phyloP scores from a whole-genome alignment of 2,888 invertebrate genomes.

The Conchocele bisecta region DNA sequence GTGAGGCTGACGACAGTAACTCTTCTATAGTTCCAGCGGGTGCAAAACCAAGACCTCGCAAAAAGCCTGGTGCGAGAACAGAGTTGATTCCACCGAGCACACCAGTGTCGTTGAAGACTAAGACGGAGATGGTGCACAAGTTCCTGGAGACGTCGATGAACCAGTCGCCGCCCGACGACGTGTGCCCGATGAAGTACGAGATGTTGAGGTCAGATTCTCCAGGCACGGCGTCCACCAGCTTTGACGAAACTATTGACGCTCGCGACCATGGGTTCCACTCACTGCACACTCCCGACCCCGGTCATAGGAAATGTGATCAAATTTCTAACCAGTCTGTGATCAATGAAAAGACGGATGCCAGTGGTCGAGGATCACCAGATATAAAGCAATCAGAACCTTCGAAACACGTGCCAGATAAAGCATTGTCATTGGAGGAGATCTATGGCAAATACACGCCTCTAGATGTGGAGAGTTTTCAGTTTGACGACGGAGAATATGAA shows the following conservation, averaged over 20 bases:
- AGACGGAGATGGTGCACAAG: slow-evolving; percentile 83
- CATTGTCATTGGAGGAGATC: slow-evolving; percentile 82
- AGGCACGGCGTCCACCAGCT: slow-evolving; percentile 54
- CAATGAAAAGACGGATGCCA: slow-evolving; percentile 34
- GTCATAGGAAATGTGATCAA: slow-evolving; percentile 43
- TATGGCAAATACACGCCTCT: slow-evolving; percentile 88
- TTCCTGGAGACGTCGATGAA: slow-evolving; percentile 80
- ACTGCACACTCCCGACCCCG: slow-evolving; percentile 4
- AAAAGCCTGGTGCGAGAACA: slow-evolving; percentile 66
- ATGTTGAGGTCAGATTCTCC: slow-evolving; percentile 86
- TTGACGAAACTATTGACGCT: slow-evolving; percentile 52
- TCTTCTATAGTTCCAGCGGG: slow-evolving; percentile 76
- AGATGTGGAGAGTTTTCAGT: slow-evolving; percentile 85
- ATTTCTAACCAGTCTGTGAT: slow-evolving; percentile 56
- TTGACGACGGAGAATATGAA: slow-evolving; percentile 83
- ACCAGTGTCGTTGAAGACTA: slow-evolving; percentile 70
- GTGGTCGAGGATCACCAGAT: slow-evolving; percentile 17
- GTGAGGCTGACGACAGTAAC: slow-evolving; percentile 72
- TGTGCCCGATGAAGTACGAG: slow-evolving; percentile 71
- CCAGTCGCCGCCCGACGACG: slow-evolving; percentile 67
- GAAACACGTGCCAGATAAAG: slow-evolving; percentile 46
- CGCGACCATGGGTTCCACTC: too few relatives aligned
- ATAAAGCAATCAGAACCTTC: slow-evolving; percentile 41
- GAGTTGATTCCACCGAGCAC: slow-evolving; percentile 58
- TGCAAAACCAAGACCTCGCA: slow-evolving; percentile 74